These are phyloP conservation scores for Kryptolebias ocellatus DNA, from an alignment of 2,797 vertebrate genomes.

Conservation along the genomic window DNA sequence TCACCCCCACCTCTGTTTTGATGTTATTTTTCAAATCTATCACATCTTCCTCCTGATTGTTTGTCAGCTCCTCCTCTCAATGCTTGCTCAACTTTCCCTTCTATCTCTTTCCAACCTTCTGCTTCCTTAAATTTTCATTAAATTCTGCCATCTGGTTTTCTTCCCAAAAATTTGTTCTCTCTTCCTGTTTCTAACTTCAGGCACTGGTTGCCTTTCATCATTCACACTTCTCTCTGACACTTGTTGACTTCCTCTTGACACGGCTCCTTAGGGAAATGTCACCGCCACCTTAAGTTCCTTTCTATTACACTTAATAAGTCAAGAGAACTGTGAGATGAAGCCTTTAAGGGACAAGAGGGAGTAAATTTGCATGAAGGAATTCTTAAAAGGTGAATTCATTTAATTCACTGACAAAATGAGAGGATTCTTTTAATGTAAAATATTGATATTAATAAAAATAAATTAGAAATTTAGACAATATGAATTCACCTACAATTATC, in stretches of 20 bases:
- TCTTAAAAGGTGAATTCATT: background rate
- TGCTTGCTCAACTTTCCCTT: background rate
- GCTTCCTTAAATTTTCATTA: constrained; percentile 6
- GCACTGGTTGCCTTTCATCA: constrained; percentile 22
- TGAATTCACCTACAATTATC: background rate
- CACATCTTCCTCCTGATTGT: background rate
- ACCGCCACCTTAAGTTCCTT: constrained; percentile 35
- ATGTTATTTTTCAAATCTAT: background rate
- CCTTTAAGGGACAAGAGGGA: constrained; percentile 19
- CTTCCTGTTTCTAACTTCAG: constrained; percentile 6
- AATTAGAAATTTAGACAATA: background rate
- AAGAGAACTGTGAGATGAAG: constrained; percentile 31
- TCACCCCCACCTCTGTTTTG: background rate
- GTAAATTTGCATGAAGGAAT: constrained; percentile 15
- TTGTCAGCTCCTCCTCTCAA: background rate
- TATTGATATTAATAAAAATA: background rate
- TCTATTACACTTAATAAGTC: constrained; percentile 46
- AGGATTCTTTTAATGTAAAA: background rate
- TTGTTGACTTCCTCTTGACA: constrained; percentile 47
- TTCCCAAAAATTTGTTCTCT: background rate
- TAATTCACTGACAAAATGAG: constrained; percentile 19
- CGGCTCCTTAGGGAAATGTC: constrained; percentile 48
- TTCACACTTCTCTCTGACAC: constrained; percentile 38
- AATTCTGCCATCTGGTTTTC: constrained; percentile 15
- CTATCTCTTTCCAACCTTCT: background rate